phyloP scores from a whole-genome alignment of 2,113 vertebrate species.

The Dinomys branickii region DNA sequence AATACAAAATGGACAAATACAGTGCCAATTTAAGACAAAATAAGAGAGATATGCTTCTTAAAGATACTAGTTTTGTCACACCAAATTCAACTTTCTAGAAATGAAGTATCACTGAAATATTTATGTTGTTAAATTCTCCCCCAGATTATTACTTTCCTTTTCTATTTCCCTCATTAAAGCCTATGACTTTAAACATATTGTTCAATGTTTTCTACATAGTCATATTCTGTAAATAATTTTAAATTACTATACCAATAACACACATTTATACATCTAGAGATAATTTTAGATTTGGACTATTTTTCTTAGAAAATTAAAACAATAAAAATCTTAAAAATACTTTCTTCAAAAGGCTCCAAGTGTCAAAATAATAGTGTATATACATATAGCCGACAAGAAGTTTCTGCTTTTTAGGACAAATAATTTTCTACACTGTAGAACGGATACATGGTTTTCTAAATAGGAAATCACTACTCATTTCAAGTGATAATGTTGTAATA shows the following conservation, averaged over 20 bases:
- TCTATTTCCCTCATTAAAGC: background rate
- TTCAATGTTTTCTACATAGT: background rate
- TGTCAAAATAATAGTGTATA: background rate
- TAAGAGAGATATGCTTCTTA: background rate
- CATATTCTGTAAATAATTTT: background rate
- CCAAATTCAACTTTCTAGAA: background rate
- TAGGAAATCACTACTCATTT: background rate
- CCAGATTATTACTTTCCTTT: background rate
- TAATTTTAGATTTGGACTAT: background rate
- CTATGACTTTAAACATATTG: background rate
- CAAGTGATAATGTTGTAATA: background rate
- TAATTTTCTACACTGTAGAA: background rate
- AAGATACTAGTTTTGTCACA: background rate
- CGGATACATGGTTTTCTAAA: background rate
- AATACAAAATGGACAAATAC: background rate
- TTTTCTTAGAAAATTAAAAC: background rate
- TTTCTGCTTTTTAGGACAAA: background rate
- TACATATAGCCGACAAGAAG: background rate
- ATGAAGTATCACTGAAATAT: background rate
- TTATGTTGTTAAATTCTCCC: background rate
- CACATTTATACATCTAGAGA: background rate
- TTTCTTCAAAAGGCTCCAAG: background rate
- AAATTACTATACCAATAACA: background rate
- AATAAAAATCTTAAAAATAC: background rate
- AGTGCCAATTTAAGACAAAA: background rate